A percentile compares a stretch with the other conserved stretches of the same genome.
These are phyloP conservation scores for Aromia moschata DNA, from an alignment of 2,888 invertebrate genomes.

Conservation along the genomic window DNA sequence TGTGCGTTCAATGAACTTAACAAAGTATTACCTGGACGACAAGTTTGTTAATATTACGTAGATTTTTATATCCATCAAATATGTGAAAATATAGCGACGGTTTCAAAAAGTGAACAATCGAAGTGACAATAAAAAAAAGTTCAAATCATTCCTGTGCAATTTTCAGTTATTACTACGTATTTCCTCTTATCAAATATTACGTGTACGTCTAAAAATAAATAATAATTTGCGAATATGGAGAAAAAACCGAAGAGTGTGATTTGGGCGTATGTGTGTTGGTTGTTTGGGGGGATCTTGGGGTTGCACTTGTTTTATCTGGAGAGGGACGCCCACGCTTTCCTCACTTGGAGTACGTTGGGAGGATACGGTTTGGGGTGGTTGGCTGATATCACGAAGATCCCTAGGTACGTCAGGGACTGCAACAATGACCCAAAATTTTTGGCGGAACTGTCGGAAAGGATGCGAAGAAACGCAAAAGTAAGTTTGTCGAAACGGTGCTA, in stretches of 20 bases:
- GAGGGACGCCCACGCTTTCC: conserved; percentile 88
- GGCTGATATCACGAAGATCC: conserved; percentile 84
- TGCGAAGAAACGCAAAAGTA: conserved; percentile 73
- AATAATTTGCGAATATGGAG: conserved; percentile 29
- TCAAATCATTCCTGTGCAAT: background rate
- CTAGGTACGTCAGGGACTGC: conserved; percentile 84
- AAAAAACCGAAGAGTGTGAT: conserved; percentile 67
- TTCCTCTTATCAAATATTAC: conserved; percentile 32
- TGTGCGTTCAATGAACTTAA: conserved; percentile 46
- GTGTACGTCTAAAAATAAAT: conserved; percentile 30
- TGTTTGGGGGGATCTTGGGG: conserved; percentile 88
- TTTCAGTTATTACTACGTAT: conserved; percentile 13
- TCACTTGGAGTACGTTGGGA: conserved; percentile 88
- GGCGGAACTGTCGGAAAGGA: conserved; percentile 70
- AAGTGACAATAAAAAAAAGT: conserved; percentile 4
- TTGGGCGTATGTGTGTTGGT: conserved; percentile 84
- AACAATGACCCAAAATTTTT: conserved; percentile 78
- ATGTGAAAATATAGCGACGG: conserved; percentile 19
- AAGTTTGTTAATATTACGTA: conserved; percentile 5
- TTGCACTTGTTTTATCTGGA: conserved; percentile 91
- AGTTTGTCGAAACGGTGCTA: too few species aligned
- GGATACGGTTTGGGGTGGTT: conserved; percentile 91
- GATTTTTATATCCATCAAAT: conserved; percentile 7
- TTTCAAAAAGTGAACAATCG: conserved; percentile 1
- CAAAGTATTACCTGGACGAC: conserved; percentile 14